These are phyloP conservation scores for Vireo griseus DNA, from an alignment of 2,797 vertebrate species.

Conservation along the genomic window DNA sequence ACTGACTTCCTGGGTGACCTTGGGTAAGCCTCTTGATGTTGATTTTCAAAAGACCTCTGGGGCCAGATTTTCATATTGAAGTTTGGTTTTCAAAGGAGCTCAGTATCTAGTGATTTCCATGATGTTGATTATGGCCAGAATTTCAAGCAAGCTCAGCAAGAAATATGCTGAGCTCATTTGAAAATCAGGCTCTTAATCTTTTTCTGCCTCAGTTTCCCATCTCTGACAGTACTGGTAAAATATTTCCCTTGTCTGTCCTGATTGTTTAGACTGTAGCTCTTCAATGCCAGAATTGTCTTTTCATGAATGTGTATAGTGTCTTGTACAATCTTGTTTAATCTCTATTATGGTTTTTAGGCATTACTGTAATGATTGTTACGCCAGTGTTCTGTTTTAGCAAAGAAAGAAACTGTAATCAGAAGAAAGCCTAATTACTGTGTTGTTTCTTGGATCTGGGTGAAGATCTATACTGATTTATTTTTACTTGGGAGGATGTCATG, in stretches of 20 bases:
- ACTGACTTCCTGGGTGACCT: conserved; percentile 59
- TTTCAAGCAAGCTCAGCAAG: conserved; percentile 40
- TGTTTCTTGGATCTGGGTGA: not conserved
- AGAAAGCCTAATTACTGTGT: not conserved
- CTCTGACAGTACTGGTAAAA: conserved; percentile 2
- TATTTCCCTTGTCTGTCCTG: conserved; percentile 4
- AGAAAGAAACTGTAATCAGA: not conserved
- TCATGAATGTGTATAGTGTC: not conserved
- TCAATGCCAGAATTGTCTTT: not conserved
- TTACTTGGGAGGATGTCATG: not conserved
- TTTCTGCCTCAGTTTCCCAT: conserved; percentile 50
- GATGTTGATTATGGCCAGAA: conserved; percentile 36
- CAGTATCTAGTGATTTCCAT: conserved; percentile 59
- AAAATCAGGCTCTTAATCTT: conserved; percentile 47
- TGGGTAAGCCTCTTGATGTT: conserved; percentile 63
- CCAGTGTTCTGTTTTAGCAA: not conserved
- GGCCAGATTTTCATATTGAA: conserved; percentile 56
- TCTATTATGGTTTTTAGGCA: not conserved
- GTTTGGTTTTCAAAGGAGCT: conserved; percentile 62
- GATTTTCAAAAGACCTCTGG: conserved; percentile 56
- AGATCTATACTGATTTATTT: not conserved
- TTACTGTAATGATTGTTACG: not conserved
- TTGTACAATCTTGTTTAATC: conserved; percentile 16
- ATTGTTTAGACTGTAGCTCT: conserved; percentile 9
- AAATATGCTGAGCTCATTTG: conserved; percentile 43